phyloP scores from a whole-genome alignment of 2,113 vertebrate species.

The Aplodontia rufa region DNA sequence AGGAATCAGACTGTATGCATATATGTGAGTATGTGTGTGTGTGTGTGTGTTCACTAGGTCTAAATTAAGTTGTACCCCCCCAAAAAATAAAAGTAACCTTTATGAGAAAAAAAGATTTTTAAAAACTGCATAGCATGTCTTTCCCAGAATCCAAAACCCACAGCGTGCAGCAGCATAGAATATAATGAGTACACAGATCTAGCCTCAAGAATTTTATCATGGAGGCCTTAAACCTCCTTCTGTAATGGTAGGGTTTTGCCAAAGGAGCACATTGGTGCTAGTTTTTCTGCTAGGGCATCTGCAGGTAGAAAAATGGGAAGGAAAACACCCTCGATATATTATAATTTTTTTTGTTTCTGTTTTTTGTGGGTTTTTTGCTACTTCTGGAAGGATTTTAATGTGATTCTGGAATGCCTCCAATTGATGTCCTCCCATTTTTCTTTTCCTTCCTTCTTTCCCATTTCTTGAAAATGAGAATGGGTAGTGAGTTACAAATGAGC shows the following conservation, averaged over 20 bases:
- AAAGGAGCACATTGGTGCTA: neutral
- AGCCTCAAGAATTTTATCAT: neutral
- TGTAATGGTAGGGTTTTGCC: neutral
- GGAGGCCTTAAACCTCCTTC: neutral
- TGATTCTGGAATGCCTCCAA: neutral
- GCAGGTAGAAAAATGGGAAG: neutral
- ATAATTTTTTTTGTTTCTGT: neutral
- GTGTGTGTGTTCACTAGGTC: too few relatives aligned
- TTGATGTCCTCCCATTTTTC: neutral
- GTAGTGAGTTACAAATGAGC: neutral
- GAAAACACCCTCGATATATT: neutral
- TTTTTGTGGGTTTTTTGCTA: too few relatives aligned
- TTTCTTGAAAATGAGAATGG: neutral
- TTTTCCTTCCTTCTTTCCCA: neutral
- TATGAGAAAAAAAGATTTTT: neutral
- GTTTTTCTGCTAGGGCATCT: slow-evolving; percentile 1
- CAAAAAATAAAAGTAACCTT: neutral
- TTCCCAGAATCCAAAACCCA: neutral
- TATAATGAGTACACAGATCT: neutral
- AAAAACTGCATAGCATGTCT: neutral
- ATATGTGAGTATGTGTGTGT: neutral
- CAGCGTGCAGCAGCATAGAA: neutral
- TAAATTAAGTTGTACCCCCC: neutral
- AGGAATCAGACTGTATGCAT: neutral
- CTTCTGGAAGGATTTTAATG: neutral